Evolutionary conservation across 2,888 invertebrate species (phyloP), one percentile per base, ranked within the genome.

Genomic region (Archips crataeganus): DNA sequence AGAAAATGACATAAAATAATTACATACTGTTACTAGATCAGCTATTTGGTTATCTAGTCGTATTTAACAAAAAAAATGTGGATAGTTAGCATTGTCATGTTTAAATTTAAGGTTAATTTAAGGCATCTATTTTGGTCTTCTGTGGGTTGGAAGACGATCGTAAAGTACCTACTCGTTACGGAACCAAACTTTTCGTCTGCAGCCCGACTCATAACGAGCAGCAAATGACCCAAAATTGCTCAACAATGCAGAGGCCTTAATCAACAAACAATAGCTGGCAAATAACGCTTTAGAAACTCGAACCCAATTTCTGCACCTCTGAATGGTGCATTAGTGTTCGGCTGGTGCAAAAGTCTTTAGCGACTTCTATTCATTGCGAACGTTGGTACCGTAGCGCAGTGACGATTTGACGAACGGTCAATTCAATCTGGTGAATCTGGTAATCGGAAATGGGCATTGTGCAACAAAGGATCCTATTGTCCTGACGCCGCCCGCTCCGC

Each of bases 391-490:
- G 76, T 79, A 85, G 79, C 85, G 87, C 89, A 90, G 89, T 93
- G 91, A 90, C 87, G 85, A 87, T 83, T 88, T 93, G 91, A 90
- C 87, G 85, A 87, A 84, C 89, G 84, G 70, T 75, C 93, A 88
- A 90, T 93, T 91, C 91, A 93, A 93, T 93, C 93, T 76, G 69
- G 74, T 61, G 70, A 74, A 93, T 93, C 94, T 93, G 90, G 92
- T 94, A 93, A 94, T 93, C 94, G 93, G 94, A 94, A 94, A 94
- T 94, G 91, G 93, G 87, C 87, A 92, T 92, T 92, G 93, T 90
- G 89, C 91, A 90, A 92, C 92, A 93, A 93, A 91, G 91, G 90
- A 85, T 84, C 61, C 91, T 83, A 93, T 94, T 93, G 94, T 90
- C 83, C 83, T 78, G 78, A 71, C 79, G 76, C 77, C 77, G 69